These are phyloP conservation scores for Salpingus planirostris DNA, from an alignment of 2,888 invertebrate genomes.

Conservation along the genomic window DNA sequence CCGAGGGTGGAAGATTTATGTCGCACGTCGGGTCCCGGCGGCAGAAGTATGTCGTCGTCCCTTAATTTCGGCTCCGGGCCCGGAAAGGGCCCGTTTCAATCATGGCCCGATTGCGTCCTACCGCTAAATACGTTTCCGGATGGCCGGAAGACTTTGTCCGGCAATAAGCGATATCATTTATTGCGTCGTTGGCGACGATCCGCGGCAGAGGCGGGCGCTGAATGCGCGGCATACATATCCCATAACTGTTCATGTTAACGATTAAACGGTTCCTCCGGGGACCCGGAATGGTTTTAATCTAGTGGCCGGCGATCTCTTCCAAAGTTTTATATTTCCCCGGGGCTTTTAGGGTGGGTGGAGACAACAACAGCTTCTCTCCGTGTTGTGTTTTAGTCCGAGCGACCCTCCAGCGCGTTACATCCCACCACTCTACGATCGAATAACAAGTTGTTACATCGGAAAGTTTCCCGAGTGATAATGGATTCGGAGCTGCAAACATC, in stretches of 20 bases:
- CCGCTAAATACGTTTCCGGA: conserved; percentile 1
- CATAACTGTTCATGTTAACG: conserved; percentile 29
- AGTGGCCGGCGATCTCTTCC: conserved; percentile 32
- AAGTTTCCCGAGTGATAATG: conserved; percentile 14
- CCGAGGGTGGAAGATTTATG: too few species aligned
- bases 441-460: conserved; percentile 15
- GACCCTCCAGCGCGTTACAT: conserved; percentile 8
- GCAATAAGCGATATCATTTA: conserved; percentile 6
- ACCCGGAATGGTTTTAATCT: conserved; percentile 30
- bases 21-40: too few species aligned
- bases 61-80: too few species aligned
- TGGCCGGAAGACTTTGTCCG: neutral
- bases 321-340: conserved; percentile 34
- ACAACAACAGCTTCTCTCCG: conserved; percentile 17
- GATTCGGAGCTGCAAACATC: conserved; percentile 5
- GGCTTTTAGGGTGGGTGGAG: conserved; percentile 20
- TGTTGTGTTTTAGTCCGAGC: conserved; percentile 14
- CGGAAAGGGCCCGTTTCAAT: too few species aligned
- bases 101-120: too few species aligned
- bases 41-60: too few species aligned
- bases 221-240: conserved; percentile 11
- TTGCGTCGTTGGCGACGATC: conserved; percentile 4
- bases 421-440: conserved; percentile 15
- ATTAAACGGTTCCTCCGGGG: conserved; percentile 27
- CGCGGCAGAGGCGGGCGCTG: neutral